Evolutionary conservation across 1,140 invertebrate species (phyloP).

Genomic region (Trichonephila clavata): DNA sequence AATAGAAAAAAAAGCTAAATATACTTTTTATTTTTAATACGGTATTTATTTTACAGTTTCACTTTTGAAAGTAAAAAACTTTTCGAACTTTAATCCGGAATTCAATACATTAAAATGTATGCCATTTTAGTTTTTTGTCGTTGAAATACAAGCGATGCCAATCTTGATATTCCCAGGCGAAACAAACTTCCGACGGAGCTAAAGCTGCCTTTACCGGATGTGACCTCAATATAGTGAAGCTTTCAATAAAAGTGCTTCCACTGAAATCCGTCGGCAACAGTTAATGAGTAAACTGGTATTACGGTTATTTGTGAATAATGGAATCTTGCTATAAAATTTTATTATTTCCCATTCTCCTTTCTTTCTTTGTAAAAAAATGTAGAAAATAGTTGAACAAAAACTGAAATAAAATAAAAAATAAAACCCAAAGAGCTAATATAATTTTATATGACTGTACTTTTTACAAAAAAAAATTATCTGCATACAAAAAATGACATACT

Average conservation of each 20-base stretch:
- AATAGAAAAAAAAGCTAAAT: too few relatives aligned
- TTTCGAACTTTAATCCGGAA: conserved; percentile 41
- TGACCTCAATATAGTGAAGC: conserved; percentile 1
- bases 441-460: too few relatives aligned
- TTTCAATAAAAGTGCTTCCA: conserved; percentile 25
- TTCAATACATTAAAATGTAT: conserved; percentile 2
- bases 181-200: not conserved
- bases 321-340: not conserved
- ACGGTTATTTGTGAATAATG: not conserved
- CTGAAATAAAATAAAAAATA: too few relatives aligned
- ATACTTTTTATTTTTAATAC: not conserved
- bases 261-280: not conserved
- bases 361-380: too few relatives aligned
- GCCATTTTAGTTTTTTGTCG: conserved; percentile 4
- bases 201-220: conserved; percentile 12
- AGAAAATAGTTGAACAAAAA: too few relatives aligned
- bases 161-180: not conserved
- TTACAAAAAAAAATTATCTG: too few relatives aligned
- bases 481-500: too few relatives aligned
- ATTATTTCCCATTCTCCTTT: not conserved
- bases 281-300: not conserved
- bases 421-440: too few relatives aligned
- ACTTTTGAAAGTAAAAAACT: not conserved
- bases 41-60: not conserved
- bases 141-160: not conserved